phyloP scores from a whole-genome alignment of 2,888 invertebrate species.

The Tholera decimalis region DNA sequence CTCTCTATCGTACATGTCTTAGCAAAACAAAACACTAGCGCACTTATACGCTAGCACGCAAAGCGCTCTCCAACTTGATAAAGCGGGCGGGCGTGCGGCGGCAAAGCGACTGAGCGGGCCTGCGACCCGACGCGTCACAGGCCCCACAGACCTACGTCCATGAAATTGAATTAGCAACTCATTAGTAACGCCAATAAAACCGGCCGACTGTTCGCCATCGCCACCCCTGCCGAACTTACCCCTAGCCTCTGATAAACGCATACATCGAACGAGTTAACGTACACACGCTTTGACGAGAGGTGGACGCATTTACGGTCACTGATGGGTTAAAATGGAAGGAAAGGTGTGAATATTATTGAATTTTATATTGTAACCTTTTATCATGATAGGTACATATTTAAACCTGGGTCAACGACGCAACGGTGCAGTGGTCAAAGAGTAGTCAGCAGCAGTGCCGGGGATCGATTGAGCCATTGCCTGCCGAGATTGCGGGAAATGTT shows the following conservation, averaged over 20 bases:
- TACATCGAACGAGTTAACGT: slow-evolving; percentile 46
- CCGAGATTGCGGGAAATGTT: too few relatives aligned
- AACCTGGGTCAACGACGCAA: too few relatives aligned
- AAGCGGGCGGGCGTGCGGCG: slow-evolving; percentile 22
- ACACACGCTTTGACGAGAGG: slow-evolving; percentile 44
- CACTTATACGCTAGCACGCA: slow-evolving; percentile 28
- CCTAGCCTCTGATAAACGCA: slow-evolving; percentile 60
- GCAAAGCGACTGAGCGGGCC: slow-evolving; percentile 41
- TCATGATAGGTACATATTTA: too few relatives aligned
- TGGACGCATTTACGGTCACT: slow-evolving; percentile 54
- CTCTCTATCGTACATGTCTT: not conserved
- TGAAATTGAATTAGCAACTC: slow-evolving; percentile 91
- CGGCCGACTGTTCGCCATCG: slow-evolving; percentile 75
- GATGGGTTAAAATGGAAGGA: slow-evolving; percentile 23
- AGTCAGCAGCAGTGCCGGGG: too few relatives aligned
- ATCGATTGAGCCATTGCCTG: too few relatives aligned
- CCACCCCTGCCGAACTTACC: slow-evolving; percentile 63
- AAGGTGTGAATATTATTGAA: slow-evolving; percentile 2
- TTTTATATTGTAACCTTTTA: not conserved
- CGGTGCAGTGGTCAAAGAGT: too few relatives aligned
- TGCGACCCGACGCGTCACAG: slow-evolving; percentile 60
- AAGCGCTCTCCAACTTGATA: slow-evolving; percentile 35
- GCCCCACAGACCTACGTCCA: slow-evolving; percentile 77
- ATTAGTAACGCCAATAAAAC: slow-evolving; percentile 91
- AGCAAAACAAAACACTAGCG: slow-evolving; percentile 18